Percentiles rank a stretch among this genome's conserved stretches.
Evolutionary conservation across 2,797 vertebrate species (phyloP).

Genomic region (Melanotaenia parkinsoni): DNA sequence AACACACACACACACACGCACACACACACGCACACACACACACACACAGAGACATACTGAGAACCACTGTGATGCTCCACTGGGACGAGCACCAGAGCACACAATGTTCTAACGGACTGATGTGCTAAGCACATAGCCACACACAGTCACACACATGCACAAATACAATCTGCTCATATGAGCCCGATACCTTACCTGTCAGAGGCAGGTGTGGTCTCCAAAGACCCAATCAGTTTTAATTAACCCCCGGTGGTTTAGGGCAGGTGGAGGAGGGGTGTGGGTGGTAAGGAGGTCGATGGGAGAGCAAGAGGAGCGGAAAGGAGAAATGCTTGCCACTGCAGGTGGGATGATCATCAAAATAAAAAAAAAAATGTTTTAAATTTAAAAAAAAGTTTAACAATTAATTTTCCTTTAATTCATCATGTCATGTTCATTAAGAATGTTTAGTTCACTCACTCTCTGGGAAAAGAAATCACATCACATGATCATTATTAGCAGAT

Average conservation of each 20-base stretch:
- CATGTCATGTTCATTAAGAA: neutral
- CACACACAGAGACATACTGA: slow-evolving; percentile 2
- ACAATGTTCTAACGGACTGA: slow-evolving; percentile 61
- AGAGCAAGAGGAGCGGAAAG: slow-evolving; percentile 7
- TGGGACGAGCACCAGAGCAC: slow-evolving; percentile 68
- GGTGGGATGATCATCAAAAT: neutral
- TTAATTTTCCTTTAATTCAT: neutral
- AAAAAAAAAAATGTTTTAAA: neutral
- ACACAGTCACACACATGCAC: slow-evolving; percentile 54
- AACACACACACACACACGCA: slow-evolving; percentile 11
- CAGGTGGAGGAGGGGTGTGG: slow-evolving; percentile 44
- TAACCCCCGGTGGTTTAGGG: slow-evolving; percentile 83
- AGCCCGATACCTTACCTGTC: slow-evolving; percentile 77
- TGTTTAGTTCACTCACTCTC: neutral
- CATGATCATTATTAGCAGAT: neutral
- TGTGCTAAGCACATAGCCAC: slow-evolving; percentile 63
- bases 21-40: slow-evolving; percentile 15
- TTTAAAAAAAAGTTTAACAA: neutral
- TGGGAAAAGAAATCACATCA: neutral
- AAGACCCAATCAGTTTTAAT: slow-evolving; percentile 88
- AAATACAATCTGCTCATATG: slow-evolving; percentile 53
- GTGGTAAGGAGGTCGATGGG: slow-evolving; percentile 18
- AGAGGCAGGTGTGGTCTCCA: slow-evolving; percentile 83
- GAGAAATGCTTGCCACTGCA: slow-evolving; percentile 43
- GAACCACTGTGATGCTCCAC: slow-evolving; percentile 32